Base-by-base conservation (phyloP, 2,113 vertebrate genomes). In the Maylandia zebra region DNA sequence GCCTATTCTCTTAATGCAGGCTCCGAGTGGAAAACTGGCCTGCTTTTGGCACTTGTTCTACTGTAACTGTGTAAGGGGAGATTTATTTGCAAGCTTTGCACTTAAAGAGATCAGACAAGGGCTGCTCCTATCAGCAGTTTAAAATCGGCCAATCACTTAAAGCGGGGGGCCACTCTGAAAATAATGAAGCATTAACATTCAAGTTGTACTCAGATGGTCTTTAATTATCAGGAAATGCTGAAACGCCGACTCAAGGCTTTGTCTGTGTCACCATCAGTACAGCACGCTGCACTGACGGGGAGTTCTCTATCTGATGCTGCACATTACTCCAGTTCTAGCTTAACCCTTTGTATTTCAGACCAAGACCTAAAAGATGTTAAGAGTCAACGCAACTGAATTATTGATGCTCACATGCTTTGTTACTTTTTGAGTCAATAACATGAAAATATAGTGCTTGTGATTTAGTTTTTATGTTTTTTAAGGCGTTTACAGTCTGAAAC, bases 51-150 rank as follows among this genome's bases (percentile, higher is more conserved):
- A 90, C 92, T 89, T 90, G 92, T 90, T 93, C 92, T 90, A 88
- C 90, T 91, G 91, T 93, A 89, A 89, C 89, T 90, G 88, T 92
- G 87, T 79, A 85, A 89, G 84, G 79, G 82, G 53, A 94, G 95
- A 97, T 96, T 96, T 97, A 96, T 96, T 92, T 52, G 82, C 89
- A 90, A 89, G 92, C 92, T 88, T 93, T 95, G 95, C 96, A 95
- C 96, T 96, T 97, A 96, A 96, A 95, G 89, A 94, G 94, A 95
- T 96, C 95, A 93, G 95, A 96, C 94, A 88, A 85, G 91, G 89
- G 83, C 91, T 95, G 96, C 95, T 92, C 94, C 88, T 93, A 96
- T 97, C 96, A 97, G 97, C 97, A 97, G 90, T 97, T 97, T 96
- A 89, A 93, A 76, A 96, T 95, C 32, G 55, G 90, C 94, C 96